Evolutionary conservation across 2,888 invertebrate species (phyloP), one percentile per base, ranked within the genome.

Genomic region (Chaetogeoica ovagalla): DNA sequence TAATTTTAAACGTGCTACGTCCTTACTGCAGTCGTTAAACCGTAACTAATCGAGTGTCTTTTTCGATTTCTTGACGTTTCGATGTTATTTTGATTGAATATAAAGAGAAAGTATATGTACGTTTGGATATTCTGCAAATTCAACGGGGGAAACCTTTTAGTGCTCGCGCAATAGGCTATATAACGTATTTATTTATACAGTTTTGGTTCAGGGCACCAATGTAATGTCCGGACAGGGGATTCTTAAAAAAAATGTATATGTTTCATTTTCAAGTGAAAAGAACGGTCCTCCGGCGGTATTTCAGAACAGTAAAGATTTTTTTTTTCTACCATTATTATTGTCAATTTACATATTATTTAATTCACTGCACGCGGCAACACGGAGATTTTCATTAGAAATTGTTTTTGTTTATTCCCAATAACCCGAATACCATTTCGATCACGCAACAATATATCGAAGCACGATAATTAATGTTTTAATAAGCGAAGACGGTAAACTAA

Each of bases 181-280:
- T 17, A 48, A 55, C 17, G 17, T 8, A 7, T 55, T 2, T 37
- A 21, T 59, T 23, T 60, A 60, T 60, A 60, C 23, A 60, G 6
- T 9, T 11, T 11, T 23, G 63, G 63, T 74, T 74, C 74, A 48
- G 65, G 63, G 37, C 11, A 13, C 55, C 21, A 74, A 65, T 55
- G 39, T 74, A 55, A 74, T 55, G 55, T 74, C 63, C 55, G 63
- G 63, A 65, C 63, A 74, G 55, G 39, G 63, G 55, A 62, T 52
- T 65, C 37, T 74, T 55, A 30, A 65, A 65, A 74, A 70, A 55
- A 74, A 74, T 17, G 65, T 39, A 65, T 74, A 74, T 30, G 19
- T 21, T 39, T 74, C 55, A 74, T 74, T 74, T 74, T 63, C 74
- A 74, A 74, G 65, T 74, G 55, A 74, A 65, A 65, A 74, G 65